These are phyloP conservation scores for Spondyliosoma cantharus DNA, from an alignment of 2,797 vertebrate genomes.

Conservation along the genomic window DNA sequence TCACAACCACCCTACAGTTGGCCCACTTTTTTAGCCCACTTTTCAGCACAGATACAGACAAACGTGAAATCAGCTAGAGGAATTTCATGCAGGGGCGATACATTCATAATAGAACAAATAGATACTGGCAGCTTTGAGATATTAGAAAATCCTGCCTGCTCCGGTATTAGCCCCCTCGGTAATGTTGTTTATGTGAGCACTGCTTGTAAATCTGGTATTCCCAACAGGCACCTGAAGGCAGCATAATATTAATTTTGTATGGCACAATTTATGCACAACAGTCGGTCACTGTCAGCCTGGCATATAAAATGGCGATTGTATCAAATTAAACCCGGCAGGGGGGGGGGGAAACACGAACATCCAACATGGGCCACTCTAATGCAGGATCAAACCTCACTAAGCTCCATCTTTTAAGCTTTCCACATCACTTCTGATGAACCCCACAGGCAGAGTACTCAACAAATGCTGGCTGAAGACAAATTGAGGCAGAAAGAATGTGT, in stretches of 20 bases:
- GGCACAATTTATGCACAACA: constrained; percentile 31
- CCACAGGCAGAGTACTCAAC: neutral
- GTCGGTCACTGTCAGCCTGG: constrained; percentile 26
- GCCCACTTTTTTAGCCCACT: neutral
- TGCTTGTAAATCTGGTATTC: constrained; percentile 26
- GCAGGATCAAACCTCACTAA: constrained; percentile 4
- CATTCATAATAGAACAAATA: neutral
- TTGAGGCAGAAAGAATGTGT: neutral
- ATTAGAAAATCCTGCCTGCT: neutral
- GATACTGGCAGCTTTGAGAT: neutral
- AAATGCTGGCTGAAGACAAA: constrained; percentile 2
- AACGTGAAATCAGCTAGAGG: neutral
- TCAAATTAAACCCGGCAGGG: constrained; percentile 46
- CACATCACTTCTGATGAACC: constrained; percentile 9
- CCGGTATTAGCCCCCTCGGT: neutral
- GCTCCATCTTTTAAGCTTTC: constrained; percentile 4
- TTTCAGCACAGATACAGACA: constrained; percentile 12
- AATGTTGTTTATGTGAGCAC: neutral
- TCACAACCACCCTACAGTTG: neutral
- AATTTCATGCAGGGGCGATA: neutral
- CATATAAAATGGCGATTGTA: constrained; percentile 36
- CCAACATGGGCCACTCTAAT: neutral
- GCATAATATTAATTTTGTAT: constrained; percentile 27
- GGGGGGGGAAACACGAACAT: neutral
- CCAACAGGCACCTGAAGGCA: constrained; percentile 38